Conservation (phyloP, 2,113 vertebrate genomes). For the Ameiurus melas region DNA sequence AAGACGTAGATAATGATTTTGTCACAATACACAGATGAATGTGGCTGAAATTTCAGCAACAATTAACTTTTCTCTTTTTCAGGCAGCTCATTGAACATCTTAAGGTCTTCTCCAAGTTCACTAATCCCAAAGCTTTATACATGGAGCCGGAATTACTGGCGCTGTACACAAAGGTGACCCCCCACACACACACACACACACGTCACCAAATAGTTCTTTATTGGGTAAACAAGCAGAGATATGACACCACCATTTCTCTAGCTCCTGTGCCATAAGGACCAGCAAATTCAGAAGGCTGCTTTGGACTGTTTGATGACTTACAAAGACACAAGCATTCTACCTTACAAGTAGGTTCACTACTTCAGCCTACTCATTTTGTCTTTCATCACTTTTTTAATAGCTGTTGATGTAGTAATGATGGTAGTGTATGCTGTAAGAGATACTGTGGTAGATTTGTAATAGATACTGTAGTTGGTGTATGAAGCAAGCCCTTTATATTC, state of each 20-base stretch:
- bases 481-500: constrained; percentile 44
- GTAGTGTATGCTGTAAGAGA: constrained; percentile 3
- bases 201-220: not conserved
- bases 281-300: constrained; percentile 85
- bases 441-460: not conserved
- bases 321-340: constrained; percentile 84
- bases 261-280: constrained; percentile 92
- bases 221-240: not conserved
- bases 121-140: constrained; percentile 88
- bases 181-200: not conserved
- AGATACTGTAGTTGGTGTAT: constrained; percentile 15
- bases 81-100: constrained; percentile 90
- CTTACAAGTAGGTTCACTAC: constrained; percentile 82
- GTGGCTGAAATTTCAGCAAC: not conserved
- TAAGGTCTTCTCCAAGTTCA: constrained; percentile 92
- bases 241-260: constrained; percentile 54
- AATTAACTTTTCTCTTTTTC: constrained; percentile 40
- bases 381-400: not conserved
- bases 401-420: constrained; percentile 24
- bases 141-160: constrained; percentile 83
- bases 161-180: constrained; percentile 84
- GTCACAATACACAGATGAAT: not conserved
- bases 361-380: not conserved
- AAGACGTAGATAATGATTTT: not conserved
- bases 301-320: constrained; percentile 92